phyloP scores from a whole-genome alignment of 2,797 vertebrate species.

The Clarias platycephalus region DNA sequence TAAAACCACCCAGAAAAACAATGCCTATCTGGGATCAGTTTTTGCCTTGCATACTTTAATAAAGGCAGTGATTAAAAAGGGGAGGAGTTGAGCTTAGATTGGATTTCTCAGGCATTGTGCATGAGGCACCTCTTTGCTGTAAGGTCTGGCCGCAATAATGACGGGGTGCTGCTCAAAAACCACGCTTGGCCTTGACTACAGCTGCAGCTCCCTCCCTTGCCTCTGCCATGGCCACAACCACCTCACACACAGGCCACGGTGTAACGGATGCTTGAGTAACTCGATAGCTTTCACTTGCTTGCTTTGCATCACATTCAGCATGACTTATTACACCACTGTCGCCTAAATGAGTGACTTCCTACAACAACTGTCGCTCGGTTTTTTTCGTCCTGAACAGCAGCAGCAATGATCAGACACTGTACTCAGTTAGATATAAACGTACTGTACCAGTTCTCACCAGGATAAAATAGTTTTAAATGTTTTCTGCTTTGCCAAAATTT shows the following conservation, averaged over 20 bases:
- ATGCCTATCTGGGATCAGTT: neutral
- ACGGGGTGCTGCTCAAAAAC: constrained; percentile 34
- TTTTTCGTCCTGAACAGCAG: no score
- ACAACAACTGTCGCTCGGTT: neutral
- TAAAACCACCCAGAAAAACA: constrained; percentile 19
- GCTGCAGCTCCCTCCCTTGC: constrained; percentile 26
- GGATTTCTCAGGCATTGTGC: constrained; percentile 1
- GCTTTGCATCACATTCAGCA: neutral
- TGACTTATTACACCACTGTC: neutral
- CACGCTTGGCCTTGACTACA: constrained; percentile 26
- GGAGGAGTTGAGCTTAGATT: constrained; percentile 1
- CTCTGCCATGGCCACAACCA: constrained; percentile 3
- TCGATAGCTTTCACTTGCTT: constrained; percentile 8
- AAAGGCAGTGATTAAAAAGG: constrained; percentile 1
- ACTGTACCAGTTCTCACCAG: neutral
- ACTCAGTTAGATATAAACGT: neutral
- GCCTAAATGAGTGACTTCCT: constrained; percentile 2
- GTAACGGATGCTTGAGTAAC: neutral
- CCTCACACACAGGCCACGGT: constrained; percentile 6
- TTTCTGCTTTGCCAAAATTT: neutral
- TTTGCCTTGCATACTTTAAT: constrained; percentile 4
- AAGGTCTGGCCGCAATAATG: constrained; percentile 32
- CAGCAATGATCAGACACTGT: neutral
- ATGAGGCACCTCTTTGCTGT: constrained; percentile 12
- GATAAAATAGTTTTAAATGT: no score